Evolutionary conservation across 2,113 vertebrate species (phyloP), one percentile per base, ranked within the genome.

Genomic region (Malurus cyaneus): DNA sequence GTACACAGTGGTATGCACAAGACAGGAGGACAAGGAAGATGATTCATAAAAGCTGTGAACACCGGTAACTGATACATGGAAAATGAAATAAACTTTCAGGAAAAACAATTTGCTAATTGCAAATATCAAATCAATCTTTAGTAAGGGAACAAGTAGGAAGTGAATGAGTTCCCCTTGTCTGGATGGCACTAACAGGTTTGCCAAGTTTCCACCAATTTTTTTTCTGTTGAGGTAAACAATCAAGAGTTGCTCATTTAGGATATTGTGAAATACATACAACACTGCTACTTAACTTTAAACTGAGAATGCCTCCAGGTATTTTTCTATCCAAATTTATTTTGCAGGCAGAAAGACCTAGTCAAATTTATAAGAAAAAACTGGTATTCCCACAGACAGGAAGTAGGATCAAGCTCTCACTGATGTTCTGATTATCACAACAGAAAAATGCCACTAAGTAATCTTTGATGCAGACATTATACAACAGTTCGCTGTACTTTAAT

Each of bases 401-500:
- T 49, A 42, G 79, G 60, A 90, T 89, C 52, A 25, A 74, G 34
- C 19, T 80, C 50, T 64, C 41, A 11, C 14, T 70, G 28, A 47
- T 60, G 41, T 72, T 88, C 83, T 88, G 91, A 88, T 93, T 92
- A 94, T 50, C 10, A 19, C 71, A 53, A 89, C 24, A 89, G 28
- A 81, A 86, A 96, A 78, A 92, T 54, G 24, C 24, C 44, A 79
- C 56, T 47, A 83, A 86, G 36, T 86, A 91, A 67, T 54, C 77
- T 84, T 90, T 52, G 90, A 60, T 42, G n/a, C 72, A 77, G 74
- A 77, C 20, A 0, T 52, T 54, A 44, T 59, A 65, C 57, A 69
- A 32, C 52, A 53, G 54, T 64, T 88, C 78, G 9, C 59, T 82
- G 64, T 87, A 89, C 83, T 87, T 95, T 89, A 73, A 90, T 93